A percentile compares a stretch with the other conserved stretches of the same genome.
These are phyloP conservation scores for Cephalopterus ornatus DNA, from an alignment of 2,113 vertebrate genomes.

Conservation along the genomic window DNA sequence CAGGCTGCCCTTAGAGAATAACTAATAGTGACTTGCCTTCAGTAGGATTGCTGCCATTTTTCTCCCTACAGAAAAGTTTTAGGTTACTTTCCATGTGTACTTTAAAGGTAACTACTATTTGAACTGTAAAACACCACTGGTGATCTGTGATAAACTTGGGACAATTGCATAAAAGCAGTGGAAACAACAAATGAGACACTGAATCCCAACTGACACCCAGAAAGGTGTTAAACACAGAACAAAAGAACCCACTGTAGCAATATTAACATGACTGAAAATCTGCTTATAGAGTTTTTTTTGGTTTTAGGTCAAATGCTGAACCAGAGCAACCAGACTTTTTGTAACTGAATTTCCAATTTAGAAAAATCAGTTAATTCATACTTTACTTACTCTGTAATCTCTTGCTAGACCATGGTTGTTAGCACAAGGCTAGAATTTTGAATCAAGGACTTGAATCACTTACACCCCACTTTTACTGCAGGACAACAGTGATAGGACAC, in stretches of 20 bases:
- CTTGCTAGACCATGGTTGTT: neutral
- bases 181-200: neutral
- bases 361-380: neutral
- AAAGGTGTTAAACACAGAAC: slow-evolving; percentile 33
- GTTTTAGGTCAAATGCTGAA: slow-evolving; percentile 9
- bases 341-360: neutral
- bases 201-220: neutral
- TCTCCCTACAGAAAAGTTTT: neutral
- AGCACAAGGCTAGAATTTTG: neutral
- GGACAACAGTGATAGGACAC: neutral
- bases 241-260: slow-evolving; percentile 41
- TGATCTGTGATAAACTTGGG: neutral
- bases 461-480: neutral
- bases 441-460: neutral
- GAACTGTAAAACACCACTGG: neutral
- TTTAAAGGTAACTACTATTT: neutral
- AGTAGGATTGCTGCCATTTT: neutral
- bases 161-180: neutral
- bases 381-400: neutral
- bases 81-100: neutral
- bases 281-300: neutral
- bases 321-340: neutral
- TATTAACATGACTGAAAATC: neutral
- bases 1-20: neutral
- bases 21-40: neutral